A percentile compares a stretch with the other conserved stretches of the same genome.
These are phyloP conservation scores for Anabas testudineus DNA, from an alignment of 2,797 vertebrate genomes.

Conservation along the genomic window DNA sequence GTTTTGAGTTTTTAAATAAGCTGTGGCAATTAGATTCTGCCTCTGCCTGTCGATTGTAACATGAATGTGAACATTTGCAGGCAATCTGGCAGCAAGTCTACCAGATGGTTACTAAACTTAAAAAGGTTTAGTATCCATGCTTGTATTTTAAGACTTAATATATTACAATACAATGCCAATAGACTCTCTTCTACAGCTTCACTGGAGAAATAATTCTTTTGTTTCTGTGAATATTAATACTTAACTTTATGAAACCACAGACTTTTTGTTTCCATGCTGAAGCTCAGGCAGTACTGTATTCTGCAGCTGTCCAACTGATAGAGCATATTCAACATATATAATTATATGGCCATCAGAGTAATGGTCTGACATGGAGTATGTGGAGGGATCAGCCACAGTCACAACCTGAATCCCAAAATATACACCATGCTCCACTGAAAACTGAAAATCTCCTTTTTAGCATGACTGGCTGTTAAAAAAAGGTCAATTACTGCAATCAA, in stretches of 20 bases:
- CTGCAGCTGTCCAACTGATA: neutral
- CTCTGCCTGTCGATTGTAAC: constrained; percentile 20
- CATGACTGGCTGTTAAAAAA: neutral
- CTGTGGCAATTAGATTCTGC: constrained; percentile 5
- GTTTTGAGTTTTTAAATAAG: constrained; percentile 12
- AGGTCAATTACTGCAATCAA: neutral
- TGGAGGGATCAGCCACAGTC: constrained; percentile 17
- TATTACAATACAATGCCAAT: too few relatives aligned
- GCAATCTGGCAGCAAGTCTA: neutral
- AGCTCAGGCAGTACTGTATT: neutral
- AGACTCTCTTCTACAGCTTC: too few relatives aligned
- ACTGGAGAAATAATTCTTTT: too few relatives aligned
- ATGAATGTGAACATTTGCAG: constrained; percentile 19
- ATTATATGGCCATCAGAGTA: neutral
- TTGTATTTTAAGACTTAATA: too few relatives aligned
- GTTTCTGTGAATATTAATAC: too few relatives aligned
- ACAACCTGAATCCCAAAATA: constrained; percentile 23
- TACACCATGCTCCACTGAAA: constrained; percentile 10
- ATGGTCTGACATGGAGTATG: neutral
- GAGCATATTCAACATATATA: too few relatives aligned
- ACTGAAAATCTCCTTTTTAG: neutral
- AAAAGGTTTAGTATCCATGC: too few relatives aligned
- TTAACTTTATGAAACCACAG: too few relatives aligned
- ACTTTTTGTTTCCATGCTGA: neutral
- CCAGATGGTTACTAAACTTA: too few relatives aligned